These are phyloP conservation scores for Opisthograptis luteolata DNA, from an alignment of 2,888 invertebrate species.

Conservation along the genomic window DNA sequence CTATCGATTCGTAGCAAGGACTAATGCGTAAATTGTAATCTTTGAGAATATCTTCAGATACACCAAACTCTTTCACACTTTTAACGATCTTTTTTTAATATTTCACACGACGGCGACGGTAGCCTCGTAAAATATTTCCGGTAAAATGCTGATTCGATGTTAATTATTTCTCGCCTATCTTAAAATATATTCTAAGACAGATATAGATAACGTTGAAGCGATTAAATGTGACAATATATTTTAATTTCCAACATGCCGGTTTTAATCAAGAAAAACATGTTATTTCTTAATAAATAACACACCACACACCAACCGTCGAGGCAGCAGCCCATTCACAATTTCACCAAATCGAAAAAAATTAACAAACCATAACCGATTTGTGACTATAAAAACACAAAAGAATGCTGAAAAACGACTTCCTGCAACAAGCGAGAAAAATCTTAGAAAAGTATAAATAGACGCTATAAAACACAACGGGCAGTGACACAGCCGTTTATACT, in stretches of 20 bases:
- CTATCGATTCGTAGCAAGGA: slow-evolving; percentile 11
- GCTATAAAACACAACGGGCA: slow-evolving; percentile 66
- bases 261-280: slow-evolving; percentile 1
- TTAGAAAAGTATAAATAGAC: slow-evolving; percentile 61
- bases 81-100: not conserved
- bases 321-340: slow-evolving; percentile 9
- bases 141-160: not conserved
- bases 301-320: slow-evolving; percentile 5
- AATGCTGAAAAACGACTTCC: slow-evolving; percentile 68
- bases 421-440: slow-evolving; percentile 44
- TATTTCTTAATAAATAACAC: not conserved
- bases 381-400: slow-evolving; percentile 33
- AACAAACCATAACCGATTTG: slow-evolving; percentile 28
- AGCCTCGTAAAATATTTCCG: not conserved
- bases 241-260: too few relatives aligned
- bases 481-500: slow-evolving; percentile 34
- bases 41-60: not conserved
- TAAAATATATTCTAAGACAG: too few relatives aligned
- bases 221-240: too few relatives aligned
- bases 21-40: slow-evolving; percentile 9
- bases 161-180: not conserved
- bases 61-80: not conserved
- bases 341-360: slow-evolving; percentile 25
- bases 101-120: not conserved
- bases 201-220: too few relatives aligned